Evolutionary conservation across 2,113 vertebrate species (phyloP).

Genomic region (Prietella phreatophila): DNA sequence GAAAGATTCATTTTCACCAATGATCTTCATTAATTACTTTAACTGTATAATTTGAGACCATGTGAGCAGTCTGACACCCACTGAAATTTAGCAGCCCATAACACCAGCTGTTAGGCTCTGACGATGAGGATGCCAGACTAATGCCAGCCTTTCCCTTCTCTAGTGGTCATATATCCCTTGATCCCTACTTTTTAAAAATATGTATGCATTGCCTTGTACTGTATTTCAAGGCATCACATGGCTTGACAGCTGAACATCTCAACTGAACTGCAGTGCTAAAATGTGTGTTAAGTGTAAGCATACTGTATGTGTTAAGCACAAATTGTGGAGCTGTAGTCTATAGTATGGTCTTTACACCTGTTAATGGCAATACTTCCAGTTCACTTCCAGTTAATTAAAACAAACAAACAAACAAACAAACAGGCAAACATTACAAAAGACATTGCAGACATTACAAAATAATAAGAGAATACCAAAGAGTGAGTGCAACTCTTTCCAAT

Average conservation of each 20-base stretch:
- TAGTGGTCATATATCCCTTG: conserved; percentile 47
- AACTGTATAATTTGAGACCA: conserved; percentile 8
- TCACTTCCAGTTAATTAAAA: background rate
- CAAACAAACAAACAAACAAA: background rate
- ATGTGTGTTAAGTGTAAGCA: conserved; percentile 25
- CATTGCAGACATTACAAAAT: background rate
- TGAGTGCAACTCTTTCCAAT: conserved; percentile 28
- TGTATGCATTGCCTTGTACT: conserved; percentile 18
- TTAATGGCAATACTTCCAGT: conserved; percentile 48
- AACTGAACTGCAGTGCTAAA: conserved; percentile 27
- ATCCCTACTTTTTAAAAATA: conserved; percentile 30
- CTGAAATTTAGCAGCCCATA: conserved; percentile 39
- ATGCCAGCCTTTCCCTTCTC: conserved; percentile 49
- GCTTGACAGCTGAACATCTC: conserved; percentile 19
- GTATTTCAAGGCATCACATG: conserved; percentile 23
- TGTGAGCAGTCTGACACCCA: background rate
- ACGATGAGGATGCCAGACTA: conserved; percentile 49
- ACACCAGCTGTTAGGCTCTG: conserved; percentile 64
- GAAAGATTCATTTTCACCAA: background rate
- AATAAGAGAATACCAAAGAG: background rate
- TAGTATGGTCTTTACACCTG: conserved; percentile 62
- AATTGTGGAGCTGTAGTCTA: conserved; percentile 6
- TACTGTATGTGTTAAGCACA: conserved; percentile 10
- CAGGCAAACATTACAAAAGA: too few species aligned
- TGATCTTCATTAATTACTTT: conserved; percentile 4